These are phyloP conservation scores for Pongo abelii DNA, from an alignment of 2,113 vertebrate genomes.

Conservation along the genomic window DNA sequence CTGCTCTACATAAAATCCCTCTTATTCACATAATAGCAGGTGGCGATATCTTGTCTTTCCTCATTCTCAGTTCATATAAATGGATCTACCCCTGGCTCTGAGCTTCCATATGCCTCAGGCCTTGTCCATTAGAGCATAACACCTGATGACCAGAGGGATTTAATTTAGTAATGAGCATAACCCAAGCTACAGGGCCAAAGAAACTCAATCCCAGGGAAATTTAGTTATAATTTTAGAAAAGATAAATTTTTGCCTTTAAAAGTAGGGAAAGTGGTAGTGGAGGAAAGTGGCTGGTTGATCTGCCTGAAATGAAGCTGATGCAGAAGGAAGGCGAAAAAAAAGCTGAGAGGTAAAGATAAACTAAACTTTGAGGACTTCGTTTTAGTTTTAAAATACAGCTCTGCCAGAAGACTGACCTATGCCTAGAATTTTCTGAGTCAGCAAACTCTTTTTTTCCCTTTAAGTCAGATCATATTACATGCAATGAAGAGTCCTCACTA, in stretches of 20 bases:
- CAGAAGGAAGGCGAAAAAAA: neutral
- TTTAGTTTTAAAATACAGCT: neutral
- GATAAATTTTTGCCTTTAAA: neutral
- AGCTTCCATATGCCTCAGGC: neutral
- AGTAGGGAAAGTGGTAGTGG: fast-evolving
- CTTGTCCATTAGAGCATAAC: neutral
- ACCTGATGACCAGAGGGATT: neutral
- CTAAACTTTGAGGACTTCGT: neutral
- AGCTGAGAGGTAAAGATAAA: neutral
- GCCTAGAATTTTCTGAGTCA: neutral
- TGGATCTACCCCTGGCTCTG: neutral
- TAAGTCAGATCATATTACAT: neutral
- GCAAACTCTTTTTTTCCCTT: neutral
- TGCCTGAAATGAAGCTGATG: neutral
- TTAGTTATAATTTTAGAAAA: neutral
- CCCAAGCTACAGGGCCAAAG: neutral
- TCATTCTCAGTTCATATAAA: neutral
- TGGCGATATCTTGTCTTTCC: neutral
- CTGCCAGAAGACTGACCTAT: neutral
- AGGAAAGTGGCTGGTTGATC: neutral
- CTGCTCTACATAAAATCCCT: neutral
- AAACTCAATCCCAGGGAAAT: neutral
- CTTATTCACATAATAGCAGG: neutral
- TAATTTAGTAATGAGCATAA: neutral
- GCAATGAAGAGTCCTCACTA: neutral